Base-by-base conservation (phyloP, 2,113 vertebrate species). In the Coryphaenoides rupestris region DNA sequence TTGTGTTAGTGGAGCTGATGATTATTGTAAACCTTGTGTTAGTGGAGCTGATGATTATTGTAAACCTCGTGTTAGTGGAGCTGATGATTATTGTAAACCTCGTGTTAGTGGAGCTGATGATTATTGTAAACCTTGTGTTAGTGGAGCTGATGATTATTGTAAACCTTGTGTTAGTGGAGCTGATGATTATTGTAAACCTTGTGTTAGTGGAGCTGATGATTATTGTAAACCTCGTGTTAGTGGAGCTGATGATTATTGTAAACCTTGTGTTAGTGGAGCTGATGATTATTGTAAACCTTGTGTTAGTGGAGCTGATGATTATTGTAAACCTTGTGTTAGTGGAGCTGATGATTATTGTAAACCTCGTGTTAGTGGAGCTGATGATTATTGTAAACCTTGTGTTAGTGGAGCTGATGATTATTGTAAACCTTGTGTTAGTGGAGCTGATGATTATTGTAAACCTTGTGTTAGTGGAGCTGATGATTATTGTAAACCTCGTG, bases 81-180 rank as follows among this genome's bases (percentile, higher is more conserved):
- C 3, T 50, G 49, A 9, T 52, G 16, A 5, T 21, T 21, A 21
- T 21, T 19, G 16, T 10, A 21, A 55, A 12, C 53, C 10, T 19
- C 19, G 6, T 21, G 53, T 55, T 55, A 13, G 21, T 21, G 19
- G 21, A 21, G 9, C 17, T 19, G 53, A 55, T 21, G 10, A 52
- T 3, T 52, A 14, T 19, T 59, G 19, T 55, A 4, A 12, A 5
- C 21, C 4, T 24, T 3, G 16, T 5, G 55, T 57, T 22, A 57
- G 21, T 23, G n/a, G 19, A 5, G n/a, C n/a, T 40, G 33, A 21
- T 21, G 33, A 12, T 40, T 40, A 40, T 40, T 40, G 46, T 5
- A 5, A 24, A 23, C 15, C 33, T 23, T 62, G 3, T 77, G 55
- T 75, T 50, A 52, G 4, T 67, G n/a, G n/a, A n/a, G n/a, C n/a